Evolutionary conservation across 2,797 vertebrate species (phyloP).

Genomic region (Pangasius macronema): DNA sequence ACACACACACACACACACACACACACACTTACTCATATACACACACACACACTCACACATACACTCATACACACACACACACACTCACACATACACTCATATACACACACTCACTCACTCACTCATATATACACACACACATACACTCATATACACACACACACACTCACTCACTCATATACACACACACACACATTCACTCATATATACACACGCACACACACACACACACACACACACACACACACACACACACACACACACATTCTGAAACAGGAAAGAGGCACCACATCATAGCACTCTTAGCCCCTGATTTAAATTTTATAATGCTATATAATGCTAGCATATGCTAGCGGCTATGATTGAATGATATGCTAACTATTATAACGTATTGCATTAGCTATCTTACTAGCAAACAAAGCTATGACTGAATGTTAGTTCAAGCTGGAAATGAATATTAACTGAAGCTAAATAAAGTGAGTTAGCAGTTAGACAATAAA

Average conservation of each 20-base stretch:
- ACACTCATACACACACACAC: too few species aligned
- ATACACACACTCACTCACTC: too few species aligned
- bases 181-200: too few species aligned
- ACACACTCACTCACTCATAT: too few species aligned
- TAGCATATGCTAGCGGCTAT: background rate
- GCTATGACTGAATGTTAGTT: background rate
- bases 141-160: too few species aligned
- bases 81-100: too few species aligned
- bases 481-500: background rate
- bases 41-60: slow-evolving; percentile 26
- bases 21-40: slow-evolving; percentile 17
- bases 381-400: background rate
- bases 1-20: slow-evolving; percentile 40
- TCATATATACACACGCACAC: too few species aligned
- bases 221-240: too few species aligned
- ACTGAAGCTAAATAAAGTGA: background rate
- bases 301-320: background rate
- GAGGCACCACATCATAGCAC: background rate
- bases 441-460: background rate
- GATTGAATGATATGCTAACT: background rate
- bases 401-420: background rate
- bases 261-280: background rate
- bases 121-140: too few species aligned
- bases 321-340: background rate
- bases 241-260: background rate